These are phyloP conservation scores for Lasius platythorax DNA, from an alignment of 2,888 invertebrate species.

Conservation along the genomic window DNA sequence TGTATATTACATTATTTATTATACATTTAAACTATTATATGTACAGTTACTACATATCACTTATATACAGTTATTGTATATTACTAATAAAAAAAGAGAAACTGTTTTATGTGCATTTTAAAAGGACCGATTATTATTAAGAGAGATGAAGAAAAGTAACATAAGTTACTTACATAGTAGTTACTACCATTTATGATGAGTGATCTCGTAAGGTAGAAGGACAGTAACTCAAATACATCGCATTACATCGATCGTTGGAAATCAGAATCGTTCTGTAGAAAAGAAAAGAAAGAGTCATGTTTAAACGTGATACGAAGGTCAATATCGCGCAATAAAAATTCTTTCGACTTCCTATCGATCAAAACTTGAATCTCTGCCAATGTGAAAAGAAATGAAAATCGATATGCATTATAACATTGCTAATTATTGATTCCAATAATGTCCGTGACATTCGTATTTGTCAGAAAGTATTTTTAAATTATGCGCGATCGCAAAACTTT, in stretches of 20 bases:
- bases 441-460: background rate
- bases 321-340: slow-evolving; percentile 46
- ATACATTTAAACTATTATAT: background rate
- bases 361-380: slow-evolving; percentile 56
- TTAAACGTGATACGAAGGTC: slow-evolving; percentile 76
- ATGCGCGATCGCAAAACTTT: background rate
- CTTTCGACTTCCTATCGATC: slow-evolving; percentile 58
- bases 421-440: background rate
- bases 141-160: background rate
- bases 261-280: slow-evolving; percentile 68
- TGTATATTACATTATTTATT: background rate
- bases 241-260: slow-evolving; percentile 67
- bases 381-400: slow-evolving; percentile 41
- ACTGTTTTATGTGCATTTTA: background rate
- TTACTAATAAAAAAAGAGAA: background rate
- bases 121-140: background rate
- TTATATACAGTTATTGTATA: background rate
- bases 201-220: background rate
- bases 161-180: background rate
- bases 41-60: no score
- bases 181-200: no score
- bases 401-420: background rate
- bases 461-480: background rate
- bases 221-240: slow-evolving; percentile 74
- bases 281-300: slow-evolving; percentile 67